Evolutionary conservation across 2,888 invertebrate species (phyloP).

Genomic region (Pristionchus japonicus): DNA sequence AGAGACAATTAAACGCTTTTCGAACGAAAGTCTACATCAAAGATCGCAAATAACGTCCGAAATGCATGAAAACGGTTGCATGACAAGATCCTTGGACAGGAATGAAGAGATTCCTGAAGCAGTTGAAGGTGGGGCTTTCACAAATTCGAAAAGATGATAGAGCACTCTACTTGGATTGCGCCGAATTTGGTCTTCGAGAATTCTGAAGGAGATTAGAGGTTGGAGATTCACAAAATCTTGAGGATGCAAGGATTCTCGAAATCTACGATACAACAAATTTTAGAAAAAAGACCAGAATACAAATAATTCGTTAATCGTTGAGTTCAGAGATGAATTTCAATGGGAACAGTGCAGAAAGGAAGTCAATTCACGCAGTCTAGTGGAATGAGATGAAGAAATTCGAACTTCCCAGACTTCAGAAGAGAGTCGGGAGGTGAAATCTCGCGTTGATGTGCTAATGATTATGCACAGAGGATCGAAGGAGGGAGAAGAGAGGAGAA

Average conservation of each 20-base stretch:
- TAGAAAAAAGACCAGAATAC: not conserved
- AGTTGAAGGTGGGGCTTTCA: not conserved
- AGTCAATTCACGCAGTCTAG: no score
- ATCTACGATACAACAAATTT: not conserved
- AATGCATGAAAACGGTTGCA: not conserved
- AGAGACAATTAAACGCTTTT: no score
- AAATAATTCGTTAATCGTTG: no score
- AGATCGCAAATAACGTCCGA: no score
- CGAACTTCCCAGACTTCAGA: not conserved
- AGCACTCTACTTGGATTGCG: not conserved
- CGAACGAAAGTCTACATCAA: no score
- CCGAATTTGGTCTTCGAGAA: not conserved
- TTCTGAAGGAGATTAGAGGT: not conserved
- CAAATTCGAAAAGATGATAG: not conserved
- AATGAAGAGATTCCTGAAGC: not conserved
- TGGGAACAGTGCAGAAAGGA: no score
- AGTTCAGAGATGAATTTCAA: no score
- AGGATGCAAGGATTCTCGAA: not conserved
- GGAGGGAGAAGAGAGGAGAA: not conserved
- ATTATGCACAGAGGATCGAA: not conserved
- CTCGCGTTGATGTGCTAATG: slow-evolving; percentile 19
- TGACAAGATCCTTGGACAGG: no score
- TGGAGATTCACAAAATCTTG: not conserved
- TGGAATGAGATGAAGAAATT: no score
- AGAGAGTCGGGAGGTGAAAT: not conserved